A percentile compares a stretch with the other conserved stretches of the same genome.
Conservation (phyloP, 1,140 invertebrate species). For the Cyphomyrmex costatus region DNA sequence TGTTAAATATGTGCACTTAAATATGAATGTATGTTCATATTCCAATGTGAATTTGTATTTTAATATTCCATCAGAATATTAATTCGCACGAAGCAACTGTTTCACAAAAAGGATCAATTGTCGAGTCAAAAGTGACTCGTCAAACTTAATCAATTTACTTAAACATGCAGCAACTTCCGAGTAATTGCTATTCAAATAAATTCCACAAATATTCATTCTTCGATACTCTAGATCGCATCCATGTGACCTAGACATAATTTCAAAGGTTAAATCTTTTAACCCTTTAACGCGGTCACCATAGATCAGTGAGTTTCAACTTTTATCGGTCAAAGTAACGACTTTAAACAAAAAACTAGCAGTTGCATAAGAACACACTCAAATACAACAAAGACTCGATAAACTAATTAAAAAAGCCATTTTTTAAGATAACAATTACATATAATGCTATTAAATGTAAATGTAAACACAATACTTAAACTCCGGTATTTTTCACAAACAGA, state of each 20-base stretch:
- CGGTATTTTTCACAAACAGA: neutral
- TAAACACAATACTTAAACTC: neutral
- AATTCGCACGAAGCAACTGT: neutral
- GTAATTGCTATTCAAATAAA: neutral
- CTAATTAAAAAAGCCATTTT: neutral
- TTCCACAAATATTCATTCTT: constrained; percentile 21
- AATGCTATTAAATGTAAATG: neutral
- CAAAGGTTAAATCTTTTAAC: constrained; percentile 24
- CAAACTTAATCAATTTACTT: constrained; percentile 20
- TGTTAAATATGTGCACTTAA: neutral
- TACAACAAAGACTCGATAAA: neutral
- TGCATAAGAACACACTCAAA: neutral
- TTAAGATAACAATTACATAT: neutral
- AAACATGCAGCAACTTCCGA: neutral
- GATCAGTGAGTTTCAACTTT: constrained; percentile 10
- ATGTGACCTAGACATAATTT: neutral
- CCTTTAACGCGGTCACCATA: neutral
- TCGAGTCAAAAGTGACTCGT: neutral
- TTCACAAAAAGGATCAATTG: neutral
- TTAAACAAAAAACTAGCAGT: neutral
- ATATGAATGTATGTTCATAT: neutral
- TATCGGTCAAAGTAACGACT: neutral
- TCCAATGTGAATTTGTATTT: neutral
- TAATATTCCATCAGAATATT: neutral
- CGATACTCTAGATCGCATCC: neutral